A percentile compares a stretch with the other conserved stretches of the same genome.
Evolutionary conservation across 1,140 invertebrate species (phyloP).

Genomic region (Eulimnadia texana): DNA sequence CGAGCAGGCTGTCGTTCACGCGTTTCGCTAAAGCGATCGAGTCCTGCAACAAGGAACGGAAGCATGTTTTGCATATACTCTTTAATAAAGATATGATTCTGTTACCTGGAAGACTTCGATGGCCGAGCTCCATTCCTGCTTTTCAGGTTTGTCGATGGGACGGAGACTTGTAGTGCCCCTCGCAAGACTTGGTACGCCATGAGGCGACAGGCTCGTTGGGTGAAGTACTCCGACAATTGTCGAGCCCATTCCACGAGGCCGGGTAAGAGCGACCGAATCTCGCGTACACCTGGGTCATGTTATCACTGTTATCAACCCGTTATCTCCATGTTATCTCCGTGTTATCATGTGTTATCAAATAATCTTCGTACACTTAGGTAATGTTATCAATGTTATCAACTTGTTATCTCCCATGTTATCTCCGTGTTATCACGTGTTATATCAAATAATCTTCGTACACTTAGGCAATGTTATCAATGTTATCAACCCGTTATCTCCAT

Average conservation of each 20-base stretch:
- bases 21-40: background rate
- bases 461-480: too few relatives aligned
- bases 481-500: too few relatives aligned
- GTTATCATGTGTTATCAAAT: too few relatives aligned
- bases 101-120: constrained; percentile 9
- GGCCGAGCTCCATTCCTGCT: background rate
- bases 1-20: constrained; percentile 1
- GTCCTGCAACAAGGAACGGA: background rate
- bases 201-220: constrained; percentile 1
- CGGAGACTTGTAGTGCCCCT: background rate
- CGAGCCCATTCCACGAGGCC: constrained; percentile 1
- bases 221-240: background rate
- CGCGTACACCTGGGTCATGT: too few relatives aligned
- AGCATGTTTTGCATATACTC: background rate
- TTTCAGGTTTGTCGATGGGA: background rate
- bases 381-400: too few relatives aligned
- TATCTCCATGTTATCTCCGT: too few relatives aligned
- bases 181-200: constrained; percentile 8
- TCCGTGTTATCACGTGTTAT: too few relatives aligned
- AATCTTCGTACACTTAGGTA: too few relatives aligned
- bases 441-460: too few relatives aligned
- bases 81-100: too few relatives aligned
- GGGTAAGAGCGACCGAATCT: background rate
- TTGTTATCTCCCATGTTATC: too few relatives aligned
- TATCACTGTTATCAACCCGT: too few relatives aligned